These are phyloP conservation scores for Acrocephalus scirpaceus DNA, from an alignment of 2,797 vertebrate species.

Conservation along the genomic window DNA sequence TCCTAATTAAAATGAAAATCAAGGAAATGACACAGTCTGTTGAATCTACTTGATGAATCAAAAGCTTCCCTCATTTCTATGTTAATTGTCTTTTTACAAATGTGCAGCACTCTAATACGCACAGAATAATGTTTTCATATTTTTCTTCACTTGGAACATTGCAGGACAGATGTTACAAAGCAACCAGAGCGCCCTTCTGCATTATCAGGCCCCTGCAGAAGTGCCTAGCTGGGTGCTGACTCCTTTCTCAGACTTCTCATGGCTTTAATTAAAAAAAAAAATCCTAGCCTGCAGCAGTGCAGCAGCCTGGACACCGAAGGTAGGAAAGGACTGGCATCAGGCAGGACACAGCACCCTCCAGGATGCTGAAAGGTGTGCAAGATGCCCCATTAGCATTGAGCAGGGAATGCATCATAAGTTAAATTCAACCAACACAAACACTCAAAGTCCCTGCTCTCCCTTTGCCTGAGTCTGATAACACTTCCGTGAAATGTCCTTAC, in stretches of 20 bases:
- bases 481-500: not conserved
- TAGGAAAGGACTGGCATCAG: not conserved
- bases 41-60: slow-evolving; percentile 66
- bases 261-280: not conserved
- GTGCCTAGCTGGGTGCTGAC: not conserved
- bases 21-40: slow-evolving; percentile 65
- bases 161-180: slow-evolving; percentile 15
- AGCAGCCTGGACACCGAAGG: not conserved
- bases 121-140: slow-evolving; percentile 31
- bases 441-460: not conserved
- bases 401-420: accelerated
- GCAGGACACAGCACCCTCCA: not conserved
- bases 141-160: slow-evolving; percentile 37
- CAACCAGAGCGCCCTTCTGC: not conserved
- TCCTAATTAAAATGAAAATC: slow-evolving; percentile 69
- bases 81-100: slow-evolving; percentile 66
- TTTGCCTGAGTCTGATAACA: not conserved
- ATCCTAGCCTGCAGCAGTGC: not conserved
- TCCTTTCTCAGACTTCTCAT: not conserved
- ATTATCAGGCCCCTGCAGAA: not conserved
- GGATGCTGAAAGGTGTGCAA: not conserved
- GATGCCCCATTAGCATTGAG: not conserved
- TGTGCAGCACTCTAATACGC: not conserved
- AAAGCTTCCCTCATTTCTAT: slow-evolving; percentile 63
- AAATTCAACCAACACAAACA: not conserved